Evolutionary conservation across 1,140 invertebrate species (phyloP).

Genomic region (Ceratosolen solmsi): DNA sequence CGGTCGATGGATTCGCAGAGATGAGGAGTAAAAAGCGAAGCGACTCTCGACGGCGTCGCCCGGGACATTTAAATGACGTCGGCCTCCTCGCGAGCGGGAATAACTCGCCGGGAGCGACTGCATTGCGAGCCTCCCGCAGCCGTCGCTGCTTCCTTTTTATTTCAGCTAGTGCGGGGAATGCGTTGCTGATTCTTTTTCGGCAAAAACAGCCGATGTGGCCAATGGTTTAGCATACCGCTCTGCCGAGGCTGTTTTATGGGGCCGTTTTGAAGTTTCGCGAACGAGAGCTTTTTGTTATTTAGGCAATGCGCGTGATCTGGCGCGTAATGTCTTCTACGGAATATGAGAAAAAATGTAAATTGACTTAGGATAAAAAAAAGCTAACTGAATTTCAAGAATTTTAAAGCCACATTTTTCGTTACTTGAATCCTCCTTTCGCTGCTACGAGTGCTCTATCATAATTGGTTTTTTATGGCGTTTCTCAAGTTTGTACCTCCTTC

Average conservation of each 20-base stretch:
- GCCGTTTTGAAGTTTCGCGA: neutral
- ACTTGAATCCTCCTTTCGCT: neutral
- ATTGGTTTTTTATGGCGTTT: conserved; percentile 8
- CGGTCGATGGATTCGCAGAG: conserved; percentile 62
- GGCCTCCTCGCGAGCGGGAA: conserved; percentile 62
- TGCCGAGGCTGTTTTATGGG: neutral
- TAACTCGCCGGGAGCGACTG: conserved; percentile 62
- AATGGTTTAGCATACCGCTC: conserved; percentile 8
- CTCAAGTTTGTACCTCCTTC: neutral
- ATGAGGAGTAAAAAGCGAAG: conserved; percentile 70
- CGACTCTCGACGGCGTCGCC: conserved; percentile 33
- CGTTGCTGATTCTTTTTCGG: neutral
- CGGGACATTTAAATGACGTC: conserved; percentile 73
- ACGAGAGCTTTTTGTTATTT: neutral
- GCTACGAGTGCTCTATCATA: neutral
- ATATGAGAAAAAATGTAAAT: conserved; percentile 8
- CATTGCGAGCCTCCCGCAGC: neutral
- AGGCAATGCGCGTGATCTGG: neutral
- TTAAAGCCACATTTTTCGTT: neutral
- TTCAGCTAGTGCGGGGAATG: neutral
- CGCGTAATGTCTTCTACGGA: neutral
- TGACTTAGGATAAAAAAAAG: neutral
- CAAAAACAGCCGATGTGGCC: neutral
- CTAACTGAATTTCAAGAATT: neutral
- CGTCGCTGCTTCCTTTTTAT: neutral